Conservation (phyloP, 2,797 vertebrate genomes). For the Acipenser transmontanus region DNA sequence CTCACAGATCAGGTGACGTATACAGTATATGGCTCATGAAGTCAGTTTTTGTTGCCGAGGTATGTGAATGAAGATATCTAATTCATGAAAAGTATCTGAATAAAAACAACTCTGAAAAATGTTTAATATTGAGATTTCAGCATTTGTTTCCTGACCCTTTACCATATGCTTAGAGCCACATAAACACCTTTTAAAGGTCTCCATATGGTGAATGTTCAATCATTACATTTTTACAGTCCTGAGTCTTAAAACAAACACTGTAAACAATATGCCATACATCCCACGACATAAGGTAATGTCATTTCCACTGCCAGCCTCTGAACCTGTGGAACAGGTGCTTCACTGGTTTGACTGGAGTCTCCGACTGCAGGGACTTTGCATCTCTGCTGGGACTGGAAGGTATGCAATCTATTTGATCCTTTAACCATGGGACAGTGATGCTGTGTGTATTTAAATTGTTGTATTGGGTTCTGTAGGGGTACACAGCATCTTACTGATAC, state of each 20-base stretch:
- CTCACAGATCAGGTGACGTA: too few relatives aligned
- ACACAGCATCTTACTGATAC: background rate
- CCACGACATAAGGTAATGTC: slow-evolving; percentile 63
- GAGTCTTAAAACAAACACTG: too few relatives aligned
- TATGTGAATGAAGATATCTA: too few relatives aligned
- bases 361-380: slow-evolving; percentile 55
- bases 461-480: too few relatives aligned
- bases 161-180: slow-evolving; percentile 37
- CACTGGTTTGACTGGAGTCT: slow-evolving; percentile 50
- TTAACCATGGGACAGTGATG: too few relatives aligned
- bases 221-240: too few relatives aligned
- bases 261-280: slow-evolving; percentile 44
- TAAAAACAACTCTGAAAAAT: too few relatives aligned
- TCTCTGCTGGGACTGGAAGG: slow-evolving; percentile 53
- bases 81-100: too few relatives aligned
- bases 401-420: slow-evolving; percentile 30
- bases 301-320: slow-evolving; percentile 55
- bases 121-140: too few relatives aligned
- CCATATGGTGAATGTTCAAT: slow-evolving; percentile 57
- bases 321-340: slow-evolving; percentile 66
- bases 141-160: background rate
- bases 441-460: too few relatives aligned
- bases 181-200: slow-evolving; percentile 55
- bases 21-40: too few relatives aligned
- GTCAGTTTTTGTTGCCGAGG: too few relatives aligned